Base-by-base conservation (phyloP, 2,113 vertebrate genomes). In the Melanerpes formicivorus region DNA sequence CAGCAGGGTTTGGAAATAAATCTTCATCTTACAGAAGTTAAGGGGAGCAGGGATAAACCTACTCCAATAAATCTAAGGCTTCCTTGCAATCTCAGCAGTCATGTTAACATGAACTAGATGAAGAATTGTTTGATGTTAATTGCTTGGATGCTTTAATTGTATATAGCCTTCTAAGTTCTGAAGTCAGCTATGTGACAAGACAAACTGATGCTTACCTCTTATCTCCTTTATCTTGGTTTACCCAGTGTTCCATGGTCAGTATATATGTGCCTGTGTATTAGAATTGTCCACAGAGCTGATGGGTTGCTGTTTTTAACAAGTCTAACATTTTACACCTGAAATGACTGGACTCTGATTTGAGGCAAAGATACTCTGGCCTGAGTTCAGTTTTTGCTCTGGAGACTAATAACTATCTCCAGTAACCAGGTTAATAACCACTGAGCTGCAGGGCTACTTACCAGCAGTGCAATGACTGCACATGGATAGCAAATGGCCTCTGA, bases 131-230 rank as follows among this genome's bases (percentile, higher is more conserved):
- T 19, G 5, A 37, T 60, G 44, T 79, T 75, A 91, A 87, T 73
- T 95, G 58, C 42, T 63, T 69, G 42, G 23, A 15, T 81, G 56
- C 42, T 95, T 94, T 91, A 96, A 90, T 22, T 92, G 14, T 48
- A 83, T 90, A 64, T 40, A 75, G 54, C 34, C 65, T 71, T 80
- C 42, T 76, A 76, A 90, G 40, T 71, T 69, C 55, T 48, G 23
- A 84, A 92, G 50, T 86, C 60, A 87, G 50, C 40, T 86, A 25
- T 55, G 70, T 59, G 44, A 83, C 63, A 81, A 69, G 48, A 67
- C 58, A 73, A 60, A 72, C 66, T 67, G 66, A 12, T 80, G 78
- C 40, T 87, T 76, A 91, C 6, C 30, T 84, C 65, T 86, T 34
- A 77, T 15, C 19, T 90, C n/a, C 25, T 69, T 63, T 77, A 50